Evolutionary conservation across 2,113 vertebrate species (phyloP).

Genomic region (Chionomys nivalis): DNA sequence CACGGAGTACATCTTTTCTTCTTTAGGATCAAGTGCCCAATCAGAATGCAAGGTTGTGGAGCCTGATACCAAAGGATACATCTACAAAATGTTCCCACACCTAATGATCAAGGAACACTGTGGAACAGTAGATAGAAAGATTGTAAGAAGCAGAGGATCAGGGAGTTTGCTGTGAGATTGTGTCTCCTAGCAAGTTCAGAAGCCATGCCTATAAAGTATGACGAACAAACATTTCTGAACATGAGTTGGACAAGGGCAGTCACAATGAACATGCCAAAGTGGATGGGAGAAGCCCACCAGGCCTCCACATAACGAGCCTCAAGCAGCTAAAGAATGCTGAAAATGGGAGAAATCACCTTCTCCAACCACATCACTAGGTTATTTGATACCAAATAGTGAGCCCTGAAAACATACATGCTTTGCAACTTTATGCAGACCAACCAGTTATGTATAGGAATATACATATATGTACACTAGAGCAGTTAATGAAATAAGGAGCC

Average conservation of each 20-base stretch:
- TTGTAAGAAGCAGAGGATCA: not conserved
- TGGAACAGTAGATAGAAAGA: not conserved
- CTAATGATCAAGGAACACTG: not conserved
- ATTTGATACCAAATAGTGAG: not conserved
- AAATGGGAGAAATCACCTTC: not conserved
- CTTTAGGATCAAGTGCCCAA: not conserved
- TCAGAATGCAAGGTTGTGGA: not conserved
- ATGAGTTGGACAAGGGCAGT: not conserved
- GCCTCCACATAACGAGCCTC: not conserved
- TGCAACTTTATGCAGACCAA: not conserved
- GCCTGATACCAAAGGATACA: not conserved
- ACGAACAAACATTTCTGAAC: not conserved
- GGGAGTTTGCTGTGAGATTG: not conserved
- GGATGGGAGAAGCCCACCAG: not conserved
- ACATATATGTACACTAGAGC: not conserved
- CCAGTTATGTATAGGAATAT: not conserved
- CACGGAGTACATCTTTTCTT: not conserved
- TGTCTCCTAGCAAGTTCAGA: not conserved
- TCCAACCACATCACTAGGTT: not conserved
- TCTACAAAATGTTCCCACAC: not conserved
- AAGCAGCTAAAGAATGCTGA: not conserved
- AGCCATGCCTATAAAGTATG: not conserved
- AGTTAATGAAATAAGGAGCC: not conserved
- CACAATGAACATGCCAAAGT: not conserved
- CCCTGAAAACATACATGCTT: not conserved